Percentiles rank a stretch among this genome's conserved stretches.
Conservation (phyloP, 1,140 invertebrate genomes). For the Philopotamus ludificatus region DNA sequence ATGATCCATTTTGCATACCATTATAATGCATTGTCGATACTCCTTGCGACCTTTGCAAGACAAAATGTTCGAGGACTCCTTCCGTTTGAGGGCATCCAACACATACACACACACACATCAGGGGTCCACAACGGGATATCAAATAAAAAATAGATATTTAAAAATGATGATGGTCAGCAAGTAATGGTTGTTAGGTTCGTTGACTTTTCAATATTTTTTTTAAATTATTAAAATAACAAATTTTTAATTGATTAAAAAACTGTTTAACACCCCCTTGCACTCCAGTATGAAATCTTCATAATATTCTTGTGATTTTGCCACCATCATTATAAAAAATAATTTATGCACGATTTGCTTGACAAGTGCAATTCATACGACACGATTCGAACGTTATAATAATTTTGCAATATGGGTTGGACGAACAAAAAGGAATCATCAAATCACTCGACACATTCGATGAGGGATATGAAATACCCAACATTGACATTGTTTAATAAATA, state of each 20-base stretch:
- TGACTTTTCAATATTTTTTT: not conserved
- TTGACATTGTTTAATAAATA: too few relatives aligned
- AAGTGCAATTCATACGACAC: too few relatives aligned
- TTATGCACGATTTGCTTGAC: not conserved
- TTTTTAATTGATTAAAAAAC: not conserved
- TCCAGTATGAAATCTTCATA: too few relatives aligned
- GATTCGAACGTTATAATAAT: too few relatives aligned
- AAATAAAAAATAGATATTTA: not conserved
- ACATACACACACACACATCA: not conserved
- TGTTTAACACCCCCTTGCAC: not conserved
- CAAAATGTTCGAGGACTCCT: not conserved
- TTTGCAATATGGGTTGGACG: too few relatives aligned
- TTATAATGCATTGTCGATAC: not conserved
- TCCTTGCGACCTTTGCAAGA: not conserved
- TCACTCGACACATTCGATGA: too few relatives aligned
- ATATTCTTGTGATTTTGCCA: not conserved
- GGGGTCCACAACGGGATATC: not conserved
- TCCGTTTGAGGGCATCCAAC: not conserved
- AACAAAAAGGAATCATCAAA: too few relatives aligned
- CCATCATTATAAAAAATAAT: not conserved
- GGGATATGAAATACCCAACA: too few relatives aligned
- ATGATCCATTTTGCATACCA: constrained; percentile 3
- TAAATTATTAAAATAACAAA: not conserved
- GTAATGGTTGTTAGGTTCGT: too few relatives aligned
- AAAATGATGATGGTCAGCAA: not conserved